Percentiles rank a stretch among this genome's conserved stretches.
These are phyloP conservation scores for Hemibagrus guttatus DNA, from an alignment of 2,797 vertebrate species.

Conservation along the genomic window DNA sequence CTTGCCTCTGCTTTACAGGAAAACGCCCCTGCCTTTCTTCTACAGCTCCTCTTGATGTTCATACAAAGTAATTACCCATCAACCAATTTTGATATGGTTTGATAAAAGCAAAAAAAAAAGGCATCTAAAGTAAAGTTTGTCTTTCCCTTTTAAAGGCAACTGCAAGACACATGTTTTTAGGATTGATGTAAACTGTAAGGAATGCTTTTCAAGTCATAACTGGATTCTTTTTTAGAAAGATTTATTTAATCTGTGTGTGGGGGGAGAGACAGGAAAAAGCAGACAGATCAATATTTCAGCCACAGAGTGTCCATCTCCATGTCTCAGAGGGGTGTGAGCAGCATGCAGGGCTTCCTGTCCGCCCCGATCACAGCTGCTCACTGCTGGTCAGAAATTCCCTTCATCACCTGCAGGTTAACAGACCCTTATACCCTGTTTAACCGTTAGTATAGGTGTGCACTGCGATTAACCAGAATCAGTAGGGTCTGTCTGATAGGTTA, in stretches of 20 bases:
- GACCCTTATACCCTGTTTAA: background rate
- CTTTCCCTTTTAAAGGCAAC: background rate
- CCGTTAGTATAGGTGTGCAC: background rate
- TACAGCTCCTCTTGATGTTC: background rate
- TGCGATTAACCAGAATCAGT: conserved; percentile 7
- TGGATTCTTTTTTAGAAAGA: background rate
- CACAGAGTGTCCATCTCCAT: conserved; percentile 14
- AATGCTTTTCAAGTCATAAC: conserved; percentile 5
- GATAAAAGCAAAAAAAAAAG: conserved; percentile 10
- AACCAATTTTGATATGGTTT: background rate
- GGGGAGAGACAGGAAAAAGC: conserved; percentile 34
- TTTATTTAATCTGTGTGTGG: conserved; percentile 4
- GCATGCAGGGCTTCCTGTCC: conserved; percentile 55
- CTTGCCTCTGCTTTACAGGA: conserved; percentile 25
- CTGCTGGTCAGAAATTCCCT: background rate
- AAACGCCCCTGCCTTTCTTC: conserved; percentile 24
- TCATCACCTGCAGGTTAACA: background rate
- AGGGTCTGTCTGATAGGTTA: conserved; percentile 4
- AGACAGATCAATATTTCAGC: conserved; percentile 49
- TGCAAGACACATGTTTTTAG: background rate
- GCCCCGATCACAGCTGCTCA: conserved; percentile 14
- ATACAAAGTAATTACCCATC: conserved; percentile 8
- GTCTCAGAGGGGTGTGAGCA: conserved; percentile 35
- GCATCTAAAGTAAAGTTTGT: background rate
- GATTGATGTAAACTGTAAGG: conserved; percentile 6